Evolutionary conservation across 1,140 invertebrate genomes (phyloP), one percentile per base, ranked within the genome.

Genomic region (Bombus huntii): DNA sequence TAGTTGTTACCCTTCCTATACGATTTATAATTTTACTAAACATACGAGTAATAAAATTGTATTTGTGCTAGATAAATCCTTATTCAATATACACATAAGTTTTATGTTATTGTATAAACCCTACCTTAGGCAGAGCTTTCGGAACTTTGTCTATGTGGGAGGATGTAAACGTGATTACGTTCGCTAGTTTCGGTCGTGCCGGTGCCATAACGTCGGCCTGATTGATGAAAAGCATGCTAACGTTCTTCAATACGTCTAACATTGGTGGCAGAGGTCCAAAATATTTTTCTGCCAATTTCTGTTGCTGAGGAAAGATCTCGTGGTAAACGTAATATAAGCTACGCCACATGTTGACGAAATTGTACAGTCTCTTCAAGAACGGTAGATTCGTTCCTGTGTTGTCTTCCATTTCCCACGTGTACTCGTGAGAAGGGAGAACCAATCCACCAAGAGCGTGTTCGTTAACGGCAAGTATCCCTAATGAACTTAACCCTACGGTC

Each of bases 151-250:
- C 47, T 74, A 96, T 94, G 84, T 96, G 95, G 77, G 96, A 94
- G 68, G 96, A 95, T 78, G 93, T 96, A 28, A 96, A 96, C 73
- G 95, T 94, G 15, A 95, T 93, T 87, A 95, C 95, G 89, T 94
- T 96, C 4, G 96, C 95, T 47, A 96, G 85, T 22, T 95, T 91
- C 0, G 96, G 96, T 74, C 95, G 93, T 15, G 95, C 93, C 74
- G 95, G 95, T 72, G 96, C 95, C 12, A 96, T 89, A 9, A 93
- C 94, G 18, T 96, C 95, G 87, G 96, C 96, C n/a, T 96, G 96
- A 86, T 97, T 96, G 0, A 96, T 78, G 18, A 97, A 86, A 75
- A 96, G 68, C 66, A 95, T 42, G 22, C 95, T 96, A 0, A 94
- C 91, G 34, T 96, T 95, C 39, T 77, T 91, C 59, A 84, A 39